These are phyloP conservation scores for Chironomus tepperi DNA, from an alignment of 1,140 invertebrate genomes.

Conservation along the genomic window DNA sequence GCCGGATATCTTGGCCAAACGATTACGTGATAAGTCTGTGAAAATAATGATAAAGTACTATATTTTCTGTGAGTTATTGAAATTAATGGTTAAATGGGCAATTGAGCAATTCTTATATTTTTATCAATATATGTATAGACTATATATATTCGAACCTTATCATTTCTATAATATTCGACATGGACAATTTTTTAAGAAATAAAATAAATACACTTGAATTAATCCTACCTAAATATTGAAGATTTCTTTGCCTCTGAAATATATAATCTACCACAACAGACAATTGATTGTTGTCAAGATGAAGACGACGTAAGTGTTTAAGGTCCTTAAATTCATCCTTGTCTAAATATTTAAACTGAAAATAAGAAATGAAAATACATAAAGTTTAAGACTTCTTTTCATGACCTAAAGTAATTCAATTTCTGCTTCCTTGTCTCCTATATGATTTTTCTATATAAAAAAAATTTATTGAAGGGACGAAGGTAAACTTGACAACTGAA, in stretches of 20 bases:
- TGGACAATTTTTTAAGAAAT: neutral
- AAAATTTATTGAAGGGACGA: too few species aligned
- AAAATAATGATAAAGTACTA: neutral
- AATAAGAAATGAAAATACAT: neutral
- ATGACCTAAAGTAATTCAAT: too few species aligned
- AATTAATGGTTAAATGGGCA: neutral
- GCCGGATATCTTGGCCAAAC: constrained; percentile 59
- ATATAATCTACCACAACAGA: constrained; percentile 63
- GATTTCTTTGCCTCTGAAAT: constrained; percentile 54
- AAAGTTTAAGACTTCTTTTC: too few species aligned
- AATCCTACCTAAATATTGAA: constrained; percentile 40
- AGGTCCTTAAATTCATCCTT: constrained; percentile 63
- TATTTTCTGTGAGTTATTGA: neutral
- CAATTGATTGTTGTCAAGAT: constrained; percentile 66
- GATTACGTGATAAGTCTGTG: constrained; percentile 54
- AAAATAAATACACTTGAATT: constrained; percentile 31
- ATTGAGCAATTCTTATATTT: neutral
- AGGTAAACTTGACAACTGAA: too few species aligned
- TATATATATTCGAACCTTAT: constrained; percentile 20
- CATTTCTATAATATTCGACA: too few species aligned
- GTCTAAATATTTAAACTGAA: constrained; percentile 61
- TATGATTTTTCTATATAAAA: too few species aligned
- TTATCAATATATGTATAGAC: neutral
- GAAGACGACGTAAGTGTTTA: constrained; percentile 54
- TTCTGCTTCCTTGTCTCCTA: too few species aligned